Conservation (phyloP, 1,140 invertebrate species). For the Stenopsyche tienmushanensis region DNA sequence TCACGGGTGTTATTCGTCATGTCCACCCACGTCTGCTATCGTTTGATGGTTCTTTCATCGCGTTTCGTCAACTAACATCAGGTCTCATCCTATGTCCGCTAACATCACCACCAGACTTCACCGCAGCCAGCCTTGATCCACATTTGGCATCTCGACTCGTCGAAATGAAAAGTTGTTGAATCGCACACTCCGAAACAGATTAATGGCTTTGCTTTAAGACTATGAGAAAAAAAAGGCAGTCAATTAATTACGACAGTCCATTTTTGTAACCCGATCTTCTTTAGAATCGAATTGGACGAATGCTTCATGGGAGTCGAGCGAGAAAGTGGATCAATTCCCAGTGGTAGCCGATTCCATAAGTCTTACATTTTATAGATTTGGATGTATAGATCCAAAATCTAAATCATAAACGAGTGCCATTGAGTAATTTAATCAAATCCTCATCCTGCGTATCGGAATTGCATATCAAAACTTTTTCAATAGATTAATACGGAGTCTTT, state of each 20-base stretch:
- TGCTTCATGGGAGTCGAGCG: neutral
- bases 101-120: neutral
- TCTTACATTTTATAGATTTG: no score
- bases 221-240: conserved; percentile 3
- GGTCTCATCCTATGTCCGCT: neutral
- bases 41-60: no score
- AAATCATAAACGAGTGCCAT: no score
- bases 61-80: neutral
- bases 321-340: neutral
- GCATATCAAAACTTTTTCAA: no score
- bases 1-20: neutral
- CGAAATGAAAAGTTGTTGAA: conserved; percentile 12
- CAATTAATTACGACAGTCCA: conserved; percentile 3
- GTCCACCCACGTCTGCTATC: neutral
- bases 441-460: no score
- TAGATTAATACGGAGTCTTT: no score
- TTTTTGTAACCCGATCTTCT: neutral
- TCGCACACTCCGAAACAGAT: conserved; percentile 2
- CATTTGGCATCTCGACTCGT: neutral
- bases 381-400: no score
- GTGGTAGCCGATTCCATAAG: neutral
- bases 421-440: no score
- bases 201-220: neutral
- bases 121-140: conserved; percentile 9
- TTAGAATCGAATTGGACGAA: neutral